Percentiles rank a stretch among this genome's conserved stretches.
These are phyloP conservation scores for Phrynocephalus versicolor DNA, from an alignment of 2,113 vertebrate genomes.

Conservation along the genomic window DNA sequence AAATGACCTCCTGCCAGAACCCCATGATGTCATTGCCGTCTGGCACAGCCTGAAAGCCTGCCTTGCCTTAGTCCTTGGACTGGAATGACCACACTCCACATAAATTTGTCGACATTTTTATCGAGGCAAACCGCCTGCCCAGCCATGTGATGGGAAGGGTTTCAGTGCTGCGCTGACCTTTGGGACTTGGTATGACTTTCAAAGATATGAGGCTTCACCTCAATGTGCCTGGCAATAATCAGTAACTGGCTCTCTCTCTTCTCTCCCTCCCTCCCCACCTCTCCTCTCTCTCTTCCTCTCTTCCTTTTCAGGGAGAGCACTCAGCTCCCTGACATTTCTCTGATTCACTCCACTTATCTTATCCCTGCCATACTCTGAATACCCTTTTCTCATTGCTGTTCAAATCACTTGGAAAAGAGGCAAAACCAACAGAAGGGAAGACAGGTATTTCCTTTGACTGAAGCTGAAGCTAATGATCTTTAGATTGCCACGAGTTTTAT, in stretches of 20 bases:
- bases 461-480: not conserved
- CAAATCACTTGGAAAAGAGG: not conserved
- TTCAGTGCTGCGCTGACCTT: conserved; percentile 54
- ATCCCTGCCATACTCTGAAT: not conserved
- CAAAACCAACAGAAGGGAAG: not conserved
- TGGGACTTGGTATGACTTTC: conserved; percentile 64
- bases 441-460: not conserved
- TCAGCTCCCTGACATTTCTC: conserved; percentile 28
- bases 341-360: conserved; percentile 27
- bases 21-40: conserved; percentile 60
- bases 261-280: not conserved
- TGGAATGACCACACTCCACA: conserved; percentile 60
- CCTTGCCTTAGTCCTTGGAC: conserved; percentile 60
- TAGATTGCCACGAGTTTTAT: not conserved
- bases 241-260: not conserved
- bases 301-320: conserved; percentile 46
- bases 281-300: not conserved
- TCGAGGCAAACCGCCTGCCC: conserved; percentile 63
- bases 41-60: conserved; percentile 57
- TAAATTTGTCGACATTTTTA: conserved; percentile 69
- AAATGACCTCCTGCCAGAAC: conserved; percentile 56
- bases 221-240: conserved; percentile 59
- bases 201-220: conserved; percentile 61
- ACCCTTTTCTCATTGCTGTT: not conserved
- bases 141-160: conserved; percentile 49